Conservation (phyloP, 2,888 invertebrate species). For the Nudaria mundana region DNA sequence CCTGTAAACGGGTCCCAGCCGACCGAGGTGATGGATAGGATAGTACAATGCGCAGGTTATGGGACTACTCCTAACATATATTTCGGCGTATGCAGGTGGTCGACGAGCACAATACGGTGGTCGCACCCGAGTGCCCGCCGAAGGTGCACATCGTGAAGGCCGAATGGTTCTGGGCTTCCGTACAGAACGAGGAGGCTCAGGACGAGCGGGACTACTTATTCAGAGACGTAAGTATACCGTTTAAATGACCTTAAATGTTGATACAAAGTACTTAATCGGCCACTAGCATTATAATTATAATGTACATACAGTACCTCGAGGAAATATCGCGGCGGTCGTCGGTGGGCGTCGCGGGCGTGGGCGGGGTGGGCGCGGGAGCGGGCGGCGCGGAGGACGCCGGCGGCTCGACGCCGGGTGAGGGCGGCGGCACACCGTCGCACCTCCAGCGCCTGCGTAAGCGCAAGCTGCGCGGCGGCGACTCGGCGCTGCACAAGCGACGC, state of each 20-base stretch:
- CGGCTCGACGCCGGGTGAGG: constrained; percentile 23
- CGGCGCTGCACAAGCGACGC: constrained; percentile 87
- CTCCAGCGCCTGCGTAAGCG: constrained; percentile 86
- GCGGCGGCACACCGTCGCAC: constrained; percentile 60
- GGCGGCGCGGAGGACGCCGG: constrained; percentile 26
- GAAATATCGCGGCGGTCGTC: constrained; percentile 76
- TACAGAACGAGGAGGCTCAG: constrained; percentile 96
- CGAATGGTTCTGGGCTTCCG: constrained; percentile 99
- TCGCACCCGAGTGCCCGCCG: constrained; percentile 86
- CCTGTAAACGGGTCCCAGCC: constrained; percentile 19
- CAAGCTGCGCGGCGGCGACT: constrained; percentile 83
- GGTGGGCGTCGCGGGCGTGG: constrained; percentile 50
- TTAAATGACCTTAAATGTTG: too few relatives aligned
- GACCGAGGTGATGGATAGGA: constrained; percentile 24
- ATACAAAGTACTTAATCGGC: too few relatives aligned
- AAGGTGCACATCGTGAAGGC: constrained; percentile 91
- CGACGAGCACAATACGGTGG: constrained; percentile 88
- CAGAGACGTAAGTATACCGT: constrained; percentile 89
- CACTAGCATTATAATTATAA: too few relatives aligned
- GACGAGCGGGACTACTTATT: constrained; percentile 95
- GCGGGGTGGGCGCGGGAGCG: constrained; percentile 21
- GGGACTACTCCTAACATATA: too few relatives aligned
- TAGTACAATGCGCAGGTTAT: too few relatives aligned
- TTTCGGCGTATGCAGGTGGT: constrained; percentile 83
- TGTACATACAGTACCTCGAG: constrained; percentile 61